Evolutionary conservation across 2,888 invertebrate genomes (phyloP).

Genomic region (Epicampocera succincta): DNA sequence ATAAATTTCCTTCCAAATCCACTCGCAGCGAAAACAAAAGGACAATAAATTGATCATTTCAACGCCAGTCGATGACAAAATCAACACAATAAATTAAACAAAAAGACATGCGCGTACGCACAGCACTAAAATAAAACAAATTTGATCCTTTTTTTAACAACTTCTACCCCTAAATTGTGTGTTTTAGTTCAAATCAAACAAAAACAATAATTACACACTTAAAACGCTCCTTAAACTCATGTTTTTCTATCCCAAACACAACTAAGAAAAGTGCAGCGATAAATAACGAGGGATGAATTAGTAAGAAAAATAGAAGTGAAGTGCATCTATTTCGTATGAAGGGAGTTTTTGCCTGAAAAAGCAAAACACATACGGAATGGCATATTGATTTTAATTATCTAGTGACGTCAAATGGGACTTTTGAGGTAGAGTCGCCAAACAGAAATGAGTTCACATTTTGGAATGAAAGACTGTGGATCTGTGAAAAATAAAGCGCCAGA

Average conservation of each 20-base stretch:
- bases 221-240: constrained; percentile 47
- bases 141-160: constrained; percentile 33
- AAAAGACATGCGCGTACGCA: not conserved
- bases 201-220: constrained; percentile 56
- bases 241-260: constrained; percentile 22
- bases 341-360: not conserved
- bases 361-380: no score
- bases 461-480: no score
- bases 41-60: constrained; percentile 59
- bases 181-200: constrained; percentile 3
- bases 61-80: constrained; percentile 58
- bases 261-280: constrained; percentile 37
- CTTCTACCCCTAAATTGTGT: constrained; percentile 46
- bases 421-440: no score
- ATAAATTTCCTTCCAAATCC: constrained; percentile 43
- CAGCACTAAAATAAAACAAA: not conserved
- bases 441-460: no score
- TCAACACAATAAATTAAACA: constrained; percentile 44
- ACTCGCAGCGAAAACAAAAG: not conserved
- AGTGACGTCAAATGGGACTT: no score
- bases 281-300: constrained; percentile 41
- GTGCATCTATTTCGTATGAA: constrained; percentile 7
- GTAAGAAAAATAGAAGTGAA: not conserved
- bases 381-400: no score
- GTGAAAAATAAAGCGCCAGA: no score